Evolutionary conservation across 1,140 invertebrate genomes (phyloP).

Genomic region (Arctopsyche grandis): DNA sequence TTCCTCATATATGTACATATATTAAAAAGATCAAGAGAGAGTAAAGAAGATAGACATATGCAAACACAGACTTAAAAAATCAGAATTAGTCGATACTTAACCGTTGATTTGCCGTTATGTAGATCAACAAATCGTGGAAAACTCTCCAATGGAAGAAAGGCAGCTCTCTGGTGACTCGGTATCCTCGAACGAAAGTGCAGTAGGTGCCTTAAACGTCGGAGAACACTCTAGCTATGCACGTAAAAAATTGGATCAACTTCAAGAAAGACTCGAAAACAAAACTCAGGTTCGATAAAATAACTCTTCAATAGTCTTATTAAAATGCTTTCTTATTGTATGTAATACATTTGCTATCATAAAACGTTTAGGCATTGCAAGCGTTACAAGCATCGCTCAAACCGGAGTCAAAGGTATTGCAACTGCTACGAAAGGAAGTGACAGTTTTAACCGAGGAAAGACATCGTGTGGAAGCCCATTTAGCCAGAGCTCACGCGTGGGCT

Average conservation of each 20-base stretch:
- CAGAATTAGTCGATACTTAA: too few species aligned
- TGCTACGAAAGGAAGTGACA: slow-evolving; percentile 85
- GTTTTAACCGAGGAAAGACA: slow-evolving; percentile 80
- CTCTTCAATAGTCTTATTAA: slow-evolving; percentile 18
- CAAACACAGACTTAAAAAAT: too few species aligned
- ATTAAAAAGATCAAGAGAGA: too few species aligned
- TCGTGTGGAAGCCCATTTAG: slow-evolving; percentile 83
- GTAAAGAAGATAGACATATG: too few species aligned
- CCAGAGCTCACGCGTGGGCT: slow-evolving; percentile 88
- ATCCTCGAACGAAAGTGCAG: slow-evolving; percentile 63
- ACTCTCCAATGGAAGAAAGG: slow-evolving; percentile 67
- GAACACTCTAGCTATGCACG: slow-evolving; percentile 87
- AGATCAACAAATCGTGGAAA: slow-evolving; percentile 58
- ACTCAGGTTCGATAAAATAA: too few species aligned
- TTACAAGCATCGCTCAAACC: slow-evolving; percentile 79
- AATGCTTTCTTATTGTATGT: not conserved
- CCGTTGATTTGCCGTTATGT: slow-evolving; percentile 30
- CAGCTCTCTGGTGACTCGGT: slow-evolving; percentile 66
- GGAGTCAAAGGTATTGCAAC: slow-evolving; percentile 77
- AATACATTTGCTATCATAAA: slow-evolving; percentile 27
- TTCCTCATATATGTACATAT: too few species aligned
- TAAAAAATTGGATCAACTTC: slow-evolving; percentile 82
- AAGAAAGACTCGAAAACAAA: slow-evolving; percentile 83
- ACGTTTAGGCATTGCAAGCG: slow-evolving; percentile 77
- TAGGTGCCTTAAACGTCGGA: slow-evolving; percentile 69